A percentile compares a stretch with the other conserved stretches of the same genome.
Conservation (phyloP, 2,888 invertebrate species). For the Protonemura montana region DNA sequence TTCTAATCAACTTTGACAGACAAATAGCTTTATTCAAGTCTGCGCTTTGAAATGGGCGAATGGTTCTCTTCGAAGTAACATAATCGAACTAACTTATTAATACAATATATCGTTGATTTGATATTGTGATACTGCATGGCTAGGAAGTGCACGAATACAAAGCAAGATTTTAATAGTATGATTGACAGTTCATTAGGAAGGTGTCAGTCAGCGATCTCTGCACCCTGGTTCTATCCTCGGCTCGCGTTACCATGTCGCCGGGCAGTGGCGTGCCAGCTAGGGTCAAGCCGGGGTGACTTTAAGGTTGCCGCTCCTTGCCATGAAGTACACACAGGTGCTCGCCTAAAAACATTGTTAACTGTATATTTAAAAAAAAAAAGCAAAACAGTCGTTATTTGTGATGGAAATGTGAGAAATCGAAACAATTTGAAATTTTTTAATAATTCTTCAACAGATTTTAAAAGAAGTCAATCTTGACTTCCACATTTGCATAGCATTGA, state of each 20-base stretch:
- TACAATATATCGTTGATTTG: constrained; percentile 35
- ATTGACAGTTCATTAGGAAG: constrained; percentile 47
- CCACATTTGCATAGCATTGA: too few species aligned
- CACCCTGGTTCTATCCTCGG: constrained; percentile 13
- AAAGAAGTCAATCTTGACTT: too few species aligned
- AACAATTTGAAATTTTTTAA: too few species aligned
- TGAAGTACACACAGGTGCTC: too few species aligned
- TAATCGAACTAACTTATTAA: constrained; percentile 8
- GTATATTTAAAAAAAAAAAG: too few species aligned
- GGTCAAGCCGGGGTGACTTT: not conserved
- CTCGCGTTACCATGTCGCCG: not conserved
- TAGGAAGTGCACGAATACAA: constrained; percentile 36
- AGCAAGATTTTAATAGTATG: constrained; percentile 41
- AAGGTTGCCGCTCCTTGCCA: too few species aligned
- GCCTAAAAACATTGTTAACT: too few species aligned
- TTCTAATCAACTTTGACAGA: not conserved
- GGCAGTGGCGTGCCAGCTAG: not conserved
- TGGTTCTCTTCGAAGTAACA: not conserved
- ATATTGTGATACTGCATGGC: constrained; percentile 8
- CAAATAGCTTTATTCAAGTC: not conserved
- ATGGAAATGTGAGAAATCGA: too few species aligned
- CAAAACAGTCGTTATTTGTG: too few species aligned
- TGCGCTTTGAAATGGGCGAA: not conserved
- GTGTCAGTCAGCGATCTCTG: constrained; percentile 42
- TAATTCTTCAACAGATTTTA: too few species aligned